These are phyloP conservation scores for Eretmocerus hayati DNA, from an alignment of 2,888 invertebrate genomes.

Conservation along the genomic window DNA sequence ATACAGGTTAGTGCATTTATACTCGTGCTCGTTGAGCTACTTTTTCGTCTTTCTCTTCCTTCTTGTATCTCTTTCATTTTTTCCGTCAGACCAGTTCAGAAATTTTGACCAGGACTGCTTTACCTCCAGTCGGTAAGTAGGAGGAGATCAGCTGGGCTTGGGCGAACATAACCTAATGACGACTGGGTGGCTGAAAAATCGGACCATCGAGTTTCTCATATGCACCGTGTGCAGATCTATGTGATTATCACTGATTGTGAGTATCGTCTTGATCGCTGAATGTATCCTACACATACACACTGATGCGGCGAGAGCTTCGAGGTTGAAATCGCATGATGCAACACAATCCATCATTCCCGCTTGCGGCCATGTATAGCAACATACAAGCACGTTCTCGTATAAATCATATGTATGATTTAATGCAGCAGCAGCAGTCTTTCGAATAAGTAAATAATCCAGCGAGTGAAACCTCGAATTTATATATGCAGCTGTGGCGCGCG, in stretches of 20 bases:
- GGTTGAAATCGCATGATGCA: constrained; percentile 18
- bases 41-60: no score
- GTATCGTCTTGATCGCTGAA: not conserved
- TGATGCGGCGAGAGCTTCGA: constrained; percentile 13
- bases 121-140: no score
- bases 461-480: constrained; percentile 4
- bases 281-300: no score
- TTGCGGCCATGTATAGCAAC: not conserved
- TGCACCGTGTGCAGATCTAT: not conserved
- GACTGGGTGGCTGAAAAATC: not conserved
- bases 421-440: not conserved
- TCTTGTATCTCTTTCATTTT: no score
- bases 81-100: no score
- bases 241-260: constrained; percentile 14
- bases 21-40: no score
- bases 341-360: constrained; percentile 15
- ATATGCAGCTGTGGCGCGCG: not conserved
- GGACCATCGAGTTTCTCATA: not conserved
- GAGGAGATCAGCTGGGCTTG: no score
- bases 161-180: not conserved
- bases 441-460: constrained; percentile 16
- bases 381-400: not conserved
- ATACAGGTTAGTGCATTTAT: no score
- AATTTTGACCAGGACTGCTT: no score
- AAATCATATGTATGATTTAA: constrained; percentile 9